Evolutionary conservation across 2,113 vertebrate genomes (phyloP).

Genomic region (Tiliqua scincoides): DNA sequence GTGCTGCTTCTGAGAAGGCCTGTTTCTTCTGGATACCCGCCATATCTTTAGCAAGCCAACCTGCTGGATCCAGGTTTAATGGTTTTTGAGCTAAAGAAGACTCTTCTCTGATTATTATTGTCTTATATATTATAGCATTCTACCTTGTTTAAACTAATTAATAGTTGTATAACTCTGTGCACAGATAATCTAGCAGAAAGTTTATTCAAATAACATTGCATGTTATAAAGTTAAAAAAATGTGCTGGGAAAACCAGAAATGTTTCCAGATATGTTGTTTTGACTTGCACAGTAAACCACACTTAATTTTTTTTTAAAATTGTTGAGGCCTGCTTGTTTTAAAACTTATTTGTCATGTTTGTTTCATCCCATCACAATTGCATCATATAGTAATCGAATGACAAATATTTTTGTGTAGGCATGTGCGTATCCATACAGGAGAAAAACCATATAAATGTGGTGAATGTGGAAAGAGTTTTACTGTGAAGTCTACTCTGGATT

Average conservation of each 20-base stretch:
- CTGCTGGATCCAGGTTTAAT: background rate
- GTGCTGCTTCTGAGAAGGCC: no score
- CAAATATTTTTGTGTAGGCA: slow-evolving; percentile 72
- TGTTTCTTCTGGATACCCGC: no score
- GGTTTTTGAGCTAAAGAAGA: background rate
- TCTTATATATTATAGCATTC: background rate
- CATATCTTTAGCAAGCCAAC: no score
- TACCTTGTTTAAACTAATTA: background rate
- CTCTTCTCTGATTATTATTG: background rate
- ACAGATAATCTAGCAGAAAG: background rate
- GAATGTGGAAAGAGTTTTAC: slow-evolving; percentile 95
- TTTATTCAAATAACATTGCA: background rate
- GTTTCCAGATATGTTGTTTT: background rate
- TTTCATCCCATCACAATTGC: background rate
- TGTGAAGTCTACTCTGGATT: slow-evolving; percentile 93
- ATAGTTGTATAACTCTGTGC: background rate
- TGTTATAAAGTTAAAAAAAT: slow-evolving; percentile 19
- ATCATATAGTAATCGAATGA: slow-evolving; percentile 11
- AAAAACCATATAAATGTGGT: slow-evolving; percentile 90
- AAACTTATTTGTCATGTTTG: background rate
- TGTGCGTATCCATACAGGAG: slow-evolving; percentile 90
- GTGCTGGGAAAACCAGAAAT: background rate
- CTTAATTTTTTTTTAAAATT: background rate
- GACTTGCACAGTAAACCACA: background rate
- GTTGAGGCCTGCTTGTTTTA: background rate